A percentile compares a stretch with the other conserved stretches of the same genome.
Conservation (phyloP, 2,113 vertebrate genomes). For the Megatriorchis doriae region DNA sequence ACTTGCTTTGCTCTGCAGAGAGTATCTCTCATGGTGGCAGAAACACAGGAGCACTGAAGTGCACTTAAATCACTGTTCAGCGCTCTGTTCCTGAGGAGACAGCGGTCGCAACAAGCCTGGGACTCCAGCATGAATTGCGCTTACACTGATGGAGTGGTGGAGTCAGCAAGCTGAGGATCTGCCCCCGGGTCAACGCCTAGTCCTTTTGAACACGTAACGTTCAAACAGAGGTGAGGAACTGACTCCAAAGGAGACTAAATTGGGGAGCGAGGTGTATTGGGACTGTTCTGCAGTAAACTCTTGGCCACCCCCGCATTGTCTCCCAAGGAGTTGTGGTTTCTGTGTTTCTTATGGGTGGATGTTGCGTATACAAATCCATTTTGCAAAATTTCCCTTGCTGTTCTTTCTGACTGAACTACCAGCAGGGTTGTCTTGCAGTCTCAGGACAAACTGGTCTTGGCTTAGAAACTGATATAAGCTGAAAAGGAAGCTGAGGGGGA, state of each 20-base stretch:
- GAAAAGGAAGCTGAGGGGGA: not conserved
- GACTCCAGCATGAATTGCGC: not conserved
- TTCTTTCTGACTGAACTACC: not conserved
- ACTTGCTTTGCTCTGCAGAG: not conserved
- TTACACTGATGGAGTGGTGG: not conserved
- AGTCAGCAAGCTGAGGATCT: not conserved
- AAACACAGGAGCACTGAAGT: rapidly evolving
- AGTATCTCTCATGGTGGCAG: not conserved
- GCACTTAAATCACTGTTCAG: not conserved
- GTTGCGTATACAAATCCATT: not conserved
- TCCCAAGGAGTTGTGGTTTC: not conserved
- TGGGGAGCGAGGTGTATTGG: not conserved
- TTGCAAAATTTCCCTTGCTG: not conserved
- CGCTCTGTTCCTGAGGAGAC: not conserved
- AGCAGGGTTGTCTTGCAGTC: not conserved
- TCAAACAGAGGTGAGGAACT: not conserved
- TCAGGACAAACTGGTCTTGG: not conserved
- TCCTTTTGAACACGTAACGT: not conserved
- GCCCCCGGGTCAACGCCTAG: rapidly evolving
- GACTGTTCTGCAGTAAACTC: not conserved
- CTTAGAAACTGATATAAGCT: not conserved
- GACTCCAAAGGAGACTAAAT: not conserved
- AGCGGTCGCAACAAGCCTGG: not conserved
- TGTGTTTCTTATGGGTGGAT: not conserved
- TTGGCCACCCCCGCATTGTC: not conserved